Conservation (phyloP, 1,140 invertebrate genomes). For the Hyles vespertilio region DNA sequence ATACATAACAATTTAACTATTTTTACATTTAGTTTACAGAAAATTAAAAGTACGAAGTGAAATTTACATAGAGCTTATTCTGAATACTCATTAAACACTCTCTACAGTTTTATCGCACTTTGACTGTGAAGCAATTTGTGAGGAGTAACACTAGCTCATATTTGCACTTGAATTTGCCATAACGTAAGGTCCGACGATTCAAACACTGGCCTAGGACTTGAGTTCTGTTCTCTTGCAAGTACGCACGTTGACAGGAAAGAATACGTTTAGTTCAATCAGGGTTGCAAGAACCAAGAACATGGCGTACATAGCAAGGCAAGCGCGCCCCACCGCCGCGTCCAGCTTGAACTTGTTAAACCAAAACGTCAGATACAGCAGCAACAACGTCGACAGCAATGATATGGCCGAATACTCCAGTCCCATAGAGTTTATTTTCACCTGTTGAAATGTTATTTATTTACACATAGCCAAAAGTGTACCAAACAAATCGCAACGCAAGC, state of each 20-base stretch:
- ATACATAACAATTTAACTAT: too few relatives aligned
- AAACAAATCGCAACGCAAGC: constrained; percentile 11
- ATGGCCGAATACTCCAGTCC: constrained; percentile 90
- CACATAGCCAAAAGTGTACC: neutral
- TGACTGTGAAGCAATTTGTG: constrained; percentile 14
- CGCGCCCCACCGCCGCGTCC: constrained; percentile 86
- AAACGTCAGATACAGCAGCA: constrained; percentile 87
- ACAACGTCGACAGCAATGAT: constrained; percentile 87
- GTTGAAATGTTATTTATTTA: constrained; percentile 28
- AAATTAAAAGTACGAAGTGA: neutral
- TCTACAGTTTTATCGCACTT: constrained; percentile 18
- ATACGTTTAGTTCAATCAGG: constrained; percentile 91
- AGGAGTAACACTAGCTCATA: constrained; percentile 15
- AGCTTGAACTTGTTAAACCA: constrained; percentile 89
- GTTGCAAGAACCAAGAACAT: constrained; percentile 89
- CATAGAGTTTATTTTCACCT: constrained; percentile 84
- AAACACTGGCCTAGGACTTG: constrained; percentile 43
- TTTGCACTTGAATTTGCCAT: constrained; percentile 22
- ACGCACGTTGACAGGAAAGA: constrained; percentile 90
- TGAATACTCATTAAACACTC: constrained; percentile 12
- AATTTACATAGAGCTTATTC: neutral
- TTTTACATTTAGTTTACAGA: neutral
- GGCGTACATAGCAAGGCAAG: constrained; percentile 88
- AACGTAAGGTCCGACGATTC: constrained; percentile 8
- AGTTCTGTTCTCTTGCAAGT: constrained; percentile 79